Conservation (phyloP, 2,113 vertebrate species). For the Solea solea region DNA sequence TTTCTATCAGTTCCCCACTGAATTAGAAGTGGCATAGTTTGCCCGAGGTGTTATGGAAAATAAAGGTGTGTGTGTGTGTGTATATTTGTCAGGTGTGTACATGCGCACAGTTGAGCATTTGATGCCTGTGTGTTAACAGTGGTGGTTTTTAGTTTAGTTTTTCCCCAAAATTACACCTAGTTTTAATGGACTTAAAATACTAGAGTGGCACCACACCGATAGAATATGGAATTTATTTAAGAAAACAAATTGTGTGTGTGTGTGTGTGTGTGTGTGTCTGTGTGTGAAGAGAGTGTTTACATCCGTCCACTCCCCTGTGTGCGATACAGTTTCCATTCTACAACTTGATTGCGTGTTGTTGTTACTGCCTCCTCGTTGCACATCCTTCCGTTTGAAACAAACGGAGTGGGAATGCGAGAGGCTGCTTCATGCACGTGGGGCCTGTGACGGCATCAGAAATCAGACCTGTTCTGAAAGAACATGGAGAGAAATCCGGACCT, state of each 20-base stretch:
- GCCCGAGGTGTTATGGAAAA: conserved; percentile 15
- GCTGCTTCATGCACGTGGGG: conserved; percentile 44
- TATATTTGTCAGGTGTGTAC: conserved; percentile 6
- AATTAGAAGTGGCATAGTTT: conserved; percentile 30
- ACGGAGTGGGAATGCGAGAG: conserved; percentile 56
- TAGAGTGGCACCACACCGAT: neutral
- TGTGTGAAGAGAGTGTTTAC: conserved; percentile 20
- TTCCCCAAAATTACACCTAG: neutral
- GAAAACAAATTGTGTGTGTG: neutral
- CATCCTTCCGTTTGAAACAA: conserved; percentile 51
- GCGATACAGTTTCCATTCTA: conserved; percentile 23
- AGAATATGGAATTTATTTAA: neutral
- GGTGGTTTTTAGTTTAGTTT: neutral
- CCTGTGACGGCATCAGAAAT: neutral
- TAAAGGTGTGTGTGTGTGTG: conserved; percentile 7
- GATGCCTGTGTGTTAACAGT: neutral
- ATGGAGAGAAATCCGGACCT: conserved; percentile 28
- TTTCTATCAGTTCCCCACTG: conserved; percentile 38
- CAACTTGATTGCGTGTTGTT: conserved; percentile 21
- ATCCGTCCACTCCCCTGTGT: conserved; percentile 18
- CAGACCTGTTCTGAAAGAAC: no score
- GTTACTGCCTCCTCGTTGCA: conserved; percentile 54
- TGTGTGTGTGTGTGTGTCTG: neutral
- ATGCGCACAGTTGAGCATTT: neutral
- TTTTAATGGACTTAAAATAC: neutral